A percentile compares a stretch with the other conserved stretches of the same genome.
Conservation (phyloP, 2,797 vertebrate genomes). For the Bradypus variegatus region DNA sequence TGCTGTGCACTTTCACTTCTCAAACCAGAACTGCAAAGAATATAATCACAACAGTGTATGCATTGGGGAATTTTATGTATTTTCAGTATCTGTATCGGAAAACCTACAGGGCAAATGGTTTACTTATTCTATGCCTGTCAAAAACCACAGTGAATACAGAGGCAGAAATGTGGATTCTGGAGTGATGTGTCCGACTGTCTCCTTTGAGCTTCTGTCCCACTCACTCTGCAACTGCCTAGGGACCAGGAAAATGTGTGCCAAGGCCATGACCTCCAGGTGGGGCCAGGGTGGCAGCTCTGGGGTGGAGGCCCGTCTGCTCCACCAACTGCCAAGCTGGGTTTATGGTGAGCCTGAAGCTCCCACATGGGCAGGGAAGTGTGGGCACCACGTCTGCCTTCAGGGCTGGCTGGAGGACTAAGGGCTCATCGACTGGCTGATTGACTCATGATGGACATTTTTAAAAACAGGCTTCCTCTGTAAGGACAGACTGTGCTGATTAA, state of each 20-base stretch:
- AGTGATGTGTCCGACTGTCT: background rate
- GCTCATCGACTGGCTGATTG: accelerated
- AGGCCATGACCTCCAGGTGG: background rate
- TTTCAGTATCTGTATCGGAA: background rate
- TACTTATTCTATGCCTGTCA: background rate
- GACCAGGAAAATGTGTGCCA: background rate
- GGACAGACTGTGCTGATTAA: background rate
- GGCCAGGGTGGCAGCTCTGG: background rate
- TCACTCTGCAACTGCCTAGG: background rate
- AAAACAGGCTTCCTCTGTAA: background rate
- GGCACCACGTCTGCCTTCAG: background rate
- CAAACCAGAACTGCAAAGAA: background rate
- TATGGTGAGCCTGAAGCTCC: background rate
- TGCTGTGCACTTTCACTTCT: background rate
- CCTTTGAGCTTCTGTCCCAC: background rate
- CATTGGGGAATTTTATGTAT: background rate
- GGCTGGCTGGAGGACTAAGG: no score
- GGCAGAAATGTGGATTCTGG: background rate
- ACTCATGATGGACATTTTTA: background rate
- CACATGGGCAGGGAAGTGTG: background rate
- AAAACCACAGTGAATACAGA: background rate
- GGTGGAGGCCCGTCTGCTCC: background rate
- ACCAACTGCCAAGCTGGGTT: background rate
- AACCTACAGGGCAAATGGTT: background rate
- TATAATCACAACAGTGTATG: accelerated